Percentiles rank a stretch among this genome's conserved stretches.
Conservation (phyloP, 2,888 invertebrate species). For the Spodoptera exigua region DNA sequence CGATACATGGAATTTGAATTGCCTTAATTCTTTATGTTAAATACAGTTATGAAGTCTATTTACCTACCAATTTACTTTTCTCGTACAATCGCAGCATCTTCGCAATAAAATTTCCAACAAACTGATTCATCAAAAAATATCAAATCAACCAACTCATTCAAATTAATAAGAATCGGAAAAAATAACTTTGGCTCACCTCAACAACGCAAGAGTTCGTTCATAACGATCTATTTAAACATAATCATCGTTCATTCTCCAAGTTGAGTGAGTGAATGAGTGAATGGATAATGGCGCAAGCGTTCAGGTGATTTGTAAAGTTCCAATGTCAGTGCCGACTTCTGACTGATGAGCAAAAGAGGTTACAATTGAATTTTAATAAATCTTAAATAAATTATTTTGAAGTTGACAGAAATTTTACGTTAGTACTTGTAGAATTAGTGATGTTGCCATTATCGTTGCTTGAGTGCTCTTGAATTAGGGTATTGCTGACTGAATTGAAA, state of each 20-base stretch:
- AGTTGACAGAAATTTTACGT: slow-evolving; percentile 26
- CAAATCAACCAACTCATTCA: slow-evolving; percentile 37
- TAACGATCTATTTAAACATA: slow-evolving; percentile 40
- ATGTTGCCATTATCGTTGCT: slow-evolving; percentile 23
- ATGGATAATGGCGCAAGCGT: slow-evolving; percentile 58
- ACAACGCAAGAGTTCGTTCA: slow-evolving; percentile 34
- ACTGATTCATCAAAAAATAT: slow-evolving; percentile 12
- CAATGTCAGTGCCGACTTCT: slow-evolving; percentile 50
- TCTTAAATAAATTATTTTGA: slow-evolving; percentile 34
- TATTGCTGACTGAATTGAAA: slow-evolving; percentile 32
- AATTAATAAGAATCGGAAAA: slow-evolving; percentile 35
- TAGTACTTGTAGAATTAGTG: slow-evolving; percentile 26
- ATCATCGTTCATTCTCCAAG: slow-evolving; percentile 49
- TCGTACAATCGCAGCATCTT: neutral
- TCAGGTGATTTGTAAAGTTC: slow-evolving; percentile 62
- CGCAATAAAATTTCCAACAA: slow-evolving; percentile 18
- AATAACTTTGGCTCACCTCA: slow-evolving; percentile 26
- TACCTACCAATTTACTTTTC: slow-evolving; percentile 2
- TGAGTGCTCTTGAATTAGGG: slow-evolving; percentile 15
- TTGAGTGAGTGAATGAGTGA: slow-evolving; percentile 57
- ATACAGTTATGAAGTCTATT: neutral
- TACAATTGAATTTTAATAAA: slow-evolving; percentile 39
- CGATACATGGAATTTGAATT: too few relatives aligned
- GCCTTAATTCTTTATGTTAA: too few relatives aligned
- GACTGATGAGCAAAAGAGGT: slow-evolving; percentile 56